phyloP scores from a whole-genome alignment of 2,797 vertebrate species.

The Brachyrhaphis roseni region DNA sequence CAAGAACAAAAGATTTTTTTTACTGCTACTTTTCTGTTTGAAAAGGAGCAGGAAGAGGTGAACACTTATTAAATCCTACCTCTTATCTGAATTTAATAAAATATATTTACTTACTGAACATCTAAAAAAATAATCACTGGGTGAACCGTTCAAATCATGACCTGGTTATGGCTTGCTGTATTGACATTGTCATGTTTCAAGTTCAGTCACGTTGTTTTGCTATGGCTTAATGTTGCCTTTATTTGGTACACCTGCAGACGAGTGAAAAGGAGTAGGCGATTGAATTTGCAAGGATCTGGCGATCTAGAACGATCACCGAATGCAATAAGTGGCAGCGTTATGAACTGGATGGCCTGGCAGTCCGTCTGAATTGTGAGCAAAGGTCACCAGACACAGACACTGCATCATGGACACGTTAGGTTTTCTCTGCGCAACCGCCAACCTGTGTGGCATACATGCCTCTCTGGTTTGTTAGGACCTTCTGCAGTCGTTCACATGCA shows the following conservation, averaged over 20 bases:
- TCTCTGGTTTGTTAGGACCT: background rate
- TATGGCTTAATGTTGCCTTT: background rate
- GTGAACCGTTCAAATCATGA: background rate
- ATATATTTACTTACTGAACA: no score
- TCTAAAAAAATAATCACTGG: background rate
- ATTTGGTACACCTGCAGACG: background rate
- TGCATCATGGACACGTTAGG: background rate
- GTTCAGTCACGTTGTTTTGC: background rate
- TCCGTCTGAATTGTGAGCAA: background rate
- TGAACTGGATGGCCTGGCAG: background rate
- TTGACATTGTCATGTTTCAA: background rate
- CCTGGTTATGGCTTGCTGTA: background rate
- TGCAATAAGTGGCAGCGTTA: background rate
- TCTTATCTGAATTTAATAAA: no score
- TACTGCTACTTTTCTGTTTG: no score
- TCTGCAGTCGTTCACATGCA: background rate
- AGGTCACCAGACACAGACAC: constrained; percentile 1
- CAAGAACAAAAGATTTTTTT: no score
- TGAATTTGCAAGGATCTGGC: background rate
- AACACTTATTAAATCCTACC: no score
- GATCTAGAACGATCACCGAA: background rate
- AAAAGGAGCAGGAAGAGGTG: no score
- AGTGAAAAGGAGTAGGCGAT: background rate
- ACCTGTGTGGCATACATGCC: background rate
- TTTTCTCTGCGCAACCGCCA: background rate